Evolutionary conservation across 2,888 invertebrate genomes (phyloP).

Genomic region (Xylophagus ater): DNA sequence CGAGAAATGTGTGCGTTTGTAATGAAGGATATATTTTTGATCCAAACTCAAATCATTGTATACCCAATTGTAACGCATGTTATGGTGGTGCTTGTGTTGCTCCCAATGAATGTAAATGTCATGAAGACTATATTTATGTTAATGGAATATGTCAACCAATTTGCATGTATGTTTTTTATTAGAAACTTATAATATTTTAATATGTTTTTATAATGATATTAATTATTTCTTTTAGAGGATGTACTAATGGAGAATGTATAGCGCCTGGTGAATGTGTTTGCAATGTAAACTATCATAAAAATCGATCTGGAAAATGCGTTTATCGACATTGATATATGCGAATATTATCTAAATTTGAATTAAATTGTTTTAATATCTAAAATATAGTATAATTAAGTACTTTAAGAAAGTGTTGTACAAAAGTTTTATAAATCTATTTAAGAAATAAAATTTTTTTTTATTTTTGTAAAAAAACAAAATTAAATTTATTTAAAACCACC

Average conservation of each 20-base stretch:
- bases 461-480: neutral
- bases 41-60: constrained; percentile 9
- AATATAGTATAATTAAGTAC: neutral
- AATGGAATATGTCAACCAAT: constrained; percentile 50
- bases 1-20: constrained; percentile 8
- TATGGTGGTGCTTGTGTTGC: constrained; percentile 29
- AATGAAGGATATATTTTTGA: constrained; percentile 7
- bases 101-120: constrained; percentile 31
- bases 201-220: neutral
- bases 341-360: too few species aligned
- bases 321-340: constrained; percentile 46
- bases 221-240: constrained; percentile 20
- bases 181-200: neutral
- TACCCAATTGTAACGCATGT: constrained; percentile 21
- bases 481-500: neutral
- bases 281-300: constrained; percentile 34
- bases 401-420: neutral
- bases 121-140: constrained; percentile 33
- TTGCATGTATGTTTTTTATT: constrained; percentile 34
- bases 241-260: constrained; percentile 31
- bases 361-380: too few species aligned
- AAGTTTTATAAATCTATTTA: neutral
- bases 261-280: constrained; percentile 39
- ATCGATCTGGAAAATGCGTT: constrained; percentile 37
- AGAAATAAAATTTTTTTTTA: constrained; percentile 1